Evolutionary conservation across 2,888 invertebrate species (phyloP).

Genomic region (Augochlorella aurata): DNA sequence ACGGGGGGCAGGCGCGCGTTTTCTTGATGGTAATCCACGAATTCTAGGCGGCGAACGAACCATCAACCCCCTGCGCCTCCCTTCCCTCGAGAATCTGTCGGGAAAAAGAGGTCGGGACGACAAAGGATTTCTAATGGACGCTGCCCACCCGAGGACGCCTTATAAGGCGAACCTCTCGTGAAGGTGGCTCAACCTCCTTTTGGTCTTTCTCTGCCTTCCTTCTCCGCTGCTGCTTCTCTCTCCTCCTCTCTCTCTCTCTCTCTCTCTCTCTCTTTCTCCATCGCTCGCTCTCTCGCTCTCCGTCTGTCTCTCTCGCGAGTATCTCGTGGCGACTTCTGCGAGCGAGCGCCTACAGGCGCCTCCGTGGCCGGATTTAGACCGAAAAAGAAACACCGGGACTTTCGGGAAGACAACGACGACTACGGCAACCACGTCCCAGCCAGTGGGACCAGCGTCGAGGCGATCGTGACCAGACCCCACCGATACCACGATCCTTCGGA

Average conservation of each 20-base stretch:
- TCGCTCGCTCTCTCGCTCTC: background rate
- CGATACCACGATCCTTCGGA: slow-evolving; percentile 46
- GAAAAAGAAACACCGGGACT: slow-evolving; percentile 65
- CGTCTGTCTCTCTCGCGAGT: slow-evolving; percentile 13
- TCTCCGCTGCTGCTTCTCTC: background rate
- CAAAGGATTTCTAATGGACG: slow-evolving; percentile 78
- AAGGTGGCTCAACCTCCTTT: slow-evolving; percentile 63
- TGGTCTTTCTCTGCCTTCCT: slow-evolving; percentile 38
- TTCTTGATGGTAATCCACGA: slow-evolving; percentile 15
- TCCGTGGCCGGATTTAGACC: slow-evolving; percentile 74
- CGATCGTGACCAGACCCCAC: slow-evolving; percentile 56
- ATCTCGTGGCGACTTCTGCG: slow-evolving; percentile 60
- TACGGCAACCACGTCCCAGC: slow-evolving; percentile 31
- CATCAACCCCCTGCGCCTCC: slow-evolving; percentile 4
- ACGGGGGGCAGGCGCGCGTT: background rate
- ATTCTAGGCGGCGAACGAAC: slow-evolving; percentile 44
- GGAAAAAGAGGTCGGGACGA: slow-evolving; percentile 70
- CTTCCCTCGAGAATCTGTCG: slow-evolving; percentile 49
- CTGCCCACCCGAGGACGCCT: slow-evolving; percentile 73
- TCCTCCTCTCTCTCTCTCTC: background rate
- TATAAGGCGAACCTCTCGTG: slow-evolving; percentile 75
- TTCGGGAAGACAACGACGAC: slow-evolving; percentile 59
- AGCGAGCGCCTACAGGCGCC: slow-evolving; percentile 68
- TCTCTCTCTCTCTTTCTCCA: background rate
- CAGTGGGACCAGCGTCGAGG: slow-evolving; percentile 27